Base-by-base conservation (phyloP, 2,888 invertebrate genomes). In the Embidobia sp. region DNA sequence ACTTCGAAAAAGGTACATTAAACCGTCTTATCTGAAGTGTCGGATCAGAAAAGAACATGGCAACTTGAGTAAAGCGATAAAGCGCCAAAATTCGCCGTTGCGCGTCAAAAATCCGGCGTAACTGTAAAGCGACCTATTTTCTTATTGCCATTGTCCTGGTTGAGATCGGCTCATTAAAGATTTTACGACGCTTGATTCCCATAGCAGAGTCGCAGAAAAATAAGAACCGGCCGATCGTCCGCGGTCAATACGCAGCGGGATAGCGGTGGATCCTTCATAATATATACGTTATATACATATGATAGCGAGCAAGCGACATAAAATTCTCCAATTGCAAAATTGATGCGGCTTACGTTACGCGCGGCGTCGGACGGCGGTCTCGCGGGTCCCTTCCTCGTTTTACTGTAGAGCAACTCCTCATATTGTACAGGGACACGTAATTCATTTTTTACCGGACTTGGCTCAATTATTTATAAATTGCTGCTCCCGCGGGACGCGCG, bases 401-500 rank as follows among this genome's bases (percentile, higher is more conserved):
- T 84, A 86, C 88, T 84, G 87, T 86, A 87, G 88, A 87, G 84
- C 86, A 86, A 88, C 87, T 87, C 86, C 88, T 88, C 87, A 86
- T 89, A 89, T 89, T 89, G 89, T 89, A 88, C 84, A 85, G 88
- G 87, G 87, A 87, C 84, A 85, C 88, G 89, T 89, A 89, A 89
- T 89, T 89, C 89, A 89, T 89, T 89, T 89, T 89, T 89, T 88
- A 89, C 89, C 88, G 89, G 89, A 89, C 89, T 82, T 85, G 82
- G 84, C 85, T 89, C 89, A 89, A 89, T 89, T 89, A 89, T 89
- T 89, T 89, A 89, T 89, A 89, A 89, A 89, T 89, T 89, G 89
- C 87, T 85, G 85, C 85, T 87, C 89, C 86, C 86, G 51, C 66
- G 88, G 86, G 83, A 82, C 76, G 55, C 67, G 72, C 76, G 57